Percentiles rank a stretch among this genome's conserved stretches.
Evolutionary conservation across 1,140 invertebrate genomes (phyloP).

Genomic region (Pentalonia nigronervosa): DNA sequence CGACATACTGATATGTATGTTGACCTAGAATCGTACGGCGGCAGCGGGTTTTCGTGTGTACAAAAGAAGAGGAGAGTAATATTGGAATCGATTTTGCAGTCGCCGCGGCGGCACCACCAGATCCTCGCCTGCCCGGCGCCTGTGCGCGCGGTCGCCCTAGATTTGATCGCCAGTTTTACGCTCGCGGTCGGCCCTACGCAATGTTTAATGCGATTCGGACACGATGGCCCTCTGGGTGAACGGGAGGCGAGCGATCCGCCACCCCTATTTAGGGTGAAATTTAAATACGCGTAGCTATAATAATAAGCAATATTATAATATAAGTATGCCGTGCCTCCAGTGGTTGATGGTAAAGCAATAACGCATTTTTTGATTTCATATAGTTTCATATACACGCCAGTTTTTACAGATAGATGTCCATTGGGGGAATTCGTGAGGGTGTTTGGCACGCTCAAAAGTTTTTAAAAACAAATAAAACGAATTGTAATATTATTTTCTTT

Average conservation of each 20-base stretch:
- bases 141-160: constrained; percentile 42
- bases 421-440: neutral
- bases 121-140: constrained; percentile 47
- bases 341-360: neutral
- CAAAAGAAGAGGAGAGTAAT: constrained; percentile 47
- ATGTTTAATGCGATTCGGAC: neutral
- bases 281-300: neutral
- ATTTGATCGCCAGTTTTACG: neutral
- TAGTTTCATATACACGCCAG: no score
- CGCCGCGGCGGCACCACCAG: constrained; percentile 22
- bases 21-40: constrained; percentile 43
- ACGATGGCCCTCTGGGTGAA: neutral
- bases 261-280: neutral
- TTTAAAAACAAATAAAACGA: neutral
- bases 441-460: neutral
- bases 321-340: neutral
- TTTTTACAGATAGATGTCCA: neutral
- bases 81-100: constrained; percentile 54
- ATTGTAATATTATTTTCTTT: neutral
- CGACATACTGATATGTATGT: constrained; percentile 38
- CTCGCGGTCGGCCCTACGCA: neutral
- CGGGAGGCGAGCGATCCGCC: neutral
- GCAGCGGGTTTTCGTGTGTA: neutral
- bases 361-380: no score
- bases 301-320: neutral